phyloP scores from a whole-genome alignment of 2,113 vertebrate species.

The Phocoena sinus region DNA sequence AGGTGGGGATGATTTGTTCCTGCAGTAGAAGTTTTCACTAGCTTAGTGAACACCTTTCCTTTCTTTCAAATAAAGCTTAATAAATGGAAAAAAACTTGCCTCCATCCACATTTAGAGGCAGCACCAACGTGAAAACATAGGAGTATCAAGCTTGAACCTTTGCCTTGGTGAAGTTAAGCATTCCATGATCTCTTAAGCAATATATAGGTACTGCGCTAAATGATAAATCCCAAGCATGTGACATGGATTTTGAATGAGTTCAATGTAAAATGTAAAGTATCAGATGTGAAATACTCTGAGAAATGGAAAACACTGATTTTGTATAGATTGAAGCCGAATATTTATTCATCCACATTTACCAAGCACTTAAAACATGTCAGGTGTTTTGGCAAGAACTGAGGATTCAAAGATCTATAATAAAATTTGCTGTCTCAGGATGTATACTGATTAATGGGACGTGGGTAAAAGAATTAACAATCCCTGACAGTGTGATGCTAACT shows the following conservation, averaged over 20 bases:
- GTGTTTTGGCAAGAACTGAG: background rate
- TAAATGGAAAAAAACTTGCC: background rate
- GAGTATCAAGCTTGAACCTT: background rate
- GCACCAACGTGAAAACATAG: background rate
- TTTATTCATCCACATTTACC: background rate
- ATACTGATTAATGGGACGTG: background rate
- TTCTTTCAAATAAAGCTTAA: conserved; percentile 1
- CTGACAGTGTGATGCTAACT: background rate
- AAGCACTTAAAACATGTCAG: background rate
- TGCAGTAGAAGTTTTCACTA: background rate
- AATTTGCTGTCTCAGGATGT: background rate
- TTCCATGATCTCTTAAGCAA: background rate
- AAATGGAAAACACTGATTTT: background rate
- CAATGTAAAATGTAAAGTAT: background rate
- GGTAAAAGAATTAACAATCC: background rate
- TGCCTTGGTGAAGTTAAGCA: background rate
- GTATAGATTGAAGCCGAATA: background rate
- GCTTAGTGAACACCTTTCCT: background rate
- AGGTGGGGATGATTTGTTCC: background rate
- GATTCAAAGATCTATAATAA: background rate
- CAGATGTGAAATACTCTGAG: background rate
- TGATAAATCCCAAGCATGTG: background rate
- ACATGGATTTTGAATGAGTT: background rate
- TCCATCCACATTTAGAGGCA: background rate
- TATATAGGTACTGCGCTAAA: background rate